phyloP scores from a whole-genome alignment of 2,113 vertebrate genomes.

The Cinclus mexicanus region DNA sequence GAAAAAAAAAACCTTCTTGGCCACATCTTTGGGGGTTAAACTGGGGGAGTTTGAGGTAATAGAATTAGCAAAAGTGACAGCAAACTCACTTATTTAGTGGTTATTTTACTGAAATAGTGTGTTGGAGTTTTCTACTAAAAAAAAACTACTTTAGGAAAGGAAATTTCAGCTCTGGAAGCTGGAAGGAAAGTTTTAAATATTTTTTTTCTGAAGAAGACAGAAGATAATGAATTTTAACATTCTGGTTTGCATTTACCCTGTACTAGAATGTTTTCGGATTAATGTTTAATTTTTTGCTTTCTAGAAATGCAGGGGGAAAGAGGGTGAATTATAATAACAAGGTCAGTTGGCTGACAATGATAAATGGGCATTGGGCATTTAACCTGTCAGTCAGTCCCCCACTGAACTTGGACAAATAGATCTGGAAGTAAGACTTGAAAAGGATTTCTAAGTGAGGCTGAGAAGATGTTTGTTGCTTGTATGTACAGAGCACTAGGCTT shows the following conservation, averaged over 20 bases:
- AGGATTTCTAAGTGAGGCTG: background rate
- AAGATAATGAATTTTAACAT: background rate
- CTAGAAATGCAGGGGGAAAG: background rate
- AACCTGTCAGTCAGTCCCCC: background rate
- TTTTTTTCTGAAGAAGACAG: background rate
- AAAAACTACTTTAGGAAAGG: background rate
- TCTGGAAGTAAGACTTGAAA: background rate
- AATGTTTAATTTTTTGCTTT: background rate
- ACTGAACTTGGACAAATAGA: background rate
- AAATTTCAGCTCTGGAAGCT: background rate
- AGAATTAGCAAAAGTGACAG: constrained; percentile 43
- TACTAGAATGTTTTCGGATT: background rate
- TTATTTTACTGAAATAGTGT: constrained; percentile 4
- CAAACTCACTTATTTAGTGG: background rate
- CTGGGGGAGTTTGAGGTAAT: constrained; percentile 17
- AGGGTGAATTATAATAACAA: background rate
- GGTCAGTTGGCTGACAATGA: background rate
- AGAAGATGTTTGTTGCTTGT: background rate
- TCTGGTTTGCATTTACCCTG: background rate
- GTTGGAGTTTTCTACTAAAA: constrained; percentile 11
- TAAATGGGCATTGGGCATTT: background rate
- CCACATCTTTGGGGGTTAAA: constrained; percentile 26
- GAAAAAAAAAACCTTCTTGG: background rate
- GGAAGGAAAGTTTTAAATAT: background rate
- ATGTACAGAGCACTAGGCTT: background rate